Conservation (phyloP, 2,113 vertebrate species). For the Equus quagga region DNA sequence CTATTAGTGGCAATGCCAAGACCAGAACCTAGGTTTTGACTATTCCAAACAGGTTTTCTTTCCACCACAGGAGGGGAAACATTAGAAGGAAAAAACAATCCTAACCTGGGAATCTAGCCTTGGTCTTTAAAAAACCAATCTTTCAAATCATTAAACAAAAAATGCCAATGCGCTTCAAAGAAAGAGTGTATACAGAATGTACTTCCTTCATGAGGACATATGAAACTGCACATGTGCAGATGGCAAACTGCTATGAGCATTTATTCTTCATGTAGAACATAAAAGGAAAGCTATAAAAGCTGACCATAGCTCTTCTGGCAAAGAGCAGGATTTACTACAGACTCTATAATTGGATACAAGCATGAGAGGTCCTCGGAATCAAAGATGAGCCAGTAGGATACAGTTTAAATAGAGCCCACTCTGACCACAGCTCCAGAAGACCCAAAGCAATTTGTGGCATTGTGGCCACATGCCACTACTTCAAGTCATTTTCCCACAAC, state of each 20-base stretch:
- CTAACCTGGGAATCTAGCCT: slow-evolving; percentile 1
- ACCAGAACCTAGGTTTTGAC: not conserved
- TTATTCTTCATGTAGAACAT: slow-evolving; percentile 58
- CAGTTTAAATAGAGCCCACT: slow-evolving; percentile 35
- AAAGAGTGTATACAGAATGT: not conserved
- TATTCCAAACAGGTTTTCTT: not conserved
- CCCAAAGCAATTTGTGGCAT: slow-evolving; percentile 56
- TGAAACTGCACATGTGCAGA: not conserved
- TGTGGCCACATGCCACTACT: slow-evolving; percentile 62
- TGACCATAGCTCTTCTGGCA: slow-evolving; percentile 64
- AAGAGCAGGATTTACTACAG: slow-evolving; percentile 68
- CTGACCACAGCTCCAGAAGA: slow-evolving; percentile 59
- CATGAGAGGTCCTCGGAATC: slow-evolving; percentile 61
- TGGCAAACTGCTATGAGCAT: slow-evolving; percentile 19
- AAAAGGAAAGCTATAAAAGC: slow-evolving; percentile 70
- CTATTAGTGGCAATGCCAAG: not conserved
- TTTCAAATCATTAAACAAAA: slow-evolving; percentile 66
- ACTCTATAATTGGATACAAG: slow-evolving; percentile 68
- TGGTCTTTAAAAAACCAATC: not conserved
- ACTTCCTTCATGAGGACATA: not conserved
- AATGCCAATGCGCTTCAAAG: slow-evolving; percentile 53
- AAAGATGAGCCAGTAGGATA: slow-evolving; percentile 65
- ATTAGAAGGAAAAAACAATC: slow-evolving; percentile 20
- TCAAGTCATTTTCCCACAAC: slow-evolving; percentile 67
- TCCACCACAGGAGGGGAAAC: not conserved